Base-by-base conservation (phyloP, 2,888 invertebrate genomes). In the Epistrophe eligans region DNA sequence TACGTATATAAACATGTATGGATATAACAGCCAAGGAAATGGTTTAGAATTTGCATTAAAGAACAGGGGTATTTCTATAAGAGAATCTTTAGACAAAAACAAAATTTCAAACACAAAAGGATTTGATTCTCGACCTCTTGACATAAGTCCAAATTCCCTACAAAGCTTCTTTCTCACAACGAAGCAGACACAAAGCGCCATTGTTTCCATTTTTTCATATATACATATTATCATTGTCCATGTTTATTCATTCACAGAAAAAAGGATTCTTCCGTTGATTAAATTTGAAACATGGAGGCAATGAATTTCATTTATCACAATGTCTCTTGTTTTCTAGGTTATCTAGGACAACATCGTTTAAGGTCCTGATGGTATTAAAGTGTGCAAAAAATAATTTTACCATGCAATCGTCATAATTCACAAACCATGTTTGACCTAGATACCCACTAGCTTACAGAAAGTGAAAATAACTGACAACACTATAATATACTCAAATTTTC, bases 81-180 rank as follows among this genome's bases (percentile, higher is more conserved):
- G 38, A 19, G 17, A 50, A 19, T 67, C 19, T 24, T 57, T 24
- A 48, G 57, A 84, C 74, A 79, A 76, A 77, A 45, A 15, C 32
- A 73, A 66, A 15, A 38, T 79, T 55, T 67, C 43, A 60, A 5
- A 73, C 62, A 80, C 77, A 80, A 81, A 80, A 85, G 70, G 82
- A 81, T 60, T 52, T 64, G 28, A 82, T 70, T 57, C 43, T 57
- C 81, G 72, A 77, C 77, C 77, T 62, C 67, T 76, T 80, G 74
- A 57, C 70, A 74, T 74, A 70, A 70, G 19, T 57, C 66, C 24
- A 66, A 58, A 43, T 72, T 77, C 48, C 60, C 66, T 50, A 71
- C 48, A 72, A 32, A 43, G 45, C 48, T 73, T 50, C 60, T n/a
- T 72, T 13, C 7, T 17, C 60, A 15, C 7, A 19, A 28, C 19